Evolutionary conservation across 2,113 vertebrate species (phyloP).

Genomic region (Pomatorhinus ruficollis): DNA sequence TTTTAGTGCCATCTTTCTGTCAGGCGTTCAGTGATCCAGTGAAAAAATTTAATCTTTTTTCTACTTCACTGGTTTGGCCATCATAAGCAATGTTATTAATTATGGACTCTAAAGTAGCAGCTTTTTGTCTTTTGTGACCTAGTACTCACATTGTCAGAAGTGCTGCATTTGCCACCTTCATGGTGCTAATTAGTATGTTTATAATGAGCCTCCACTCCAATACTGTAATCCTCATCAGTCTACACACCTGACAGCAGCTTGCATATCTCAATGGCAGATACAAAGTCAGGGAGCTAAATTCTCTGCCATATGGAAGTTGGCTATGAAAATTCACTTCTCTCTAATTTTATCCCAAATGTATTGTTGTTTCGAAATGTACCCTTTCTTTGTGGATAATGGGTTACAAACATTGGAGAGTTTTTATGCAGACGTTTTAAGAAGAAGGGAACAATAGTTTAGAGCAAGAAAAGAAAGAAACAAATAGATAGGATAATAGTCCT

Average conservation of each 20-base stretch:
- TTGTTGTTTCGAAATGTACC: not conserved
- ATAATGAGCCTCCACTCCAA: not conserved
- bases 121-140: not conserved
- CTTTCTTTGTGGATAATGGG: not conserved
- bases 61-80: slow-evolving; percentile 8
- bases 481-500: not conserved
- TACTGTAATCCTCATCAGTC: not conserved
- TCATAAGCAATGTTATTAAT: slow-evolving; percentile 15
- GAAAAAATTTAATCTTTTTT: slow-evolving; percentile 48
- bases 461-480: not conserved
- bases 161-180: slow-evolving; percentile 9
- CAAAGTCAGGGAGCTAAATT: not conserved
- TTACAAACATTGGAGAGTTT: not conserved
- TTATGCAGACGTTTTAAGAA: not conserved
- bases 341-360: not conserved
- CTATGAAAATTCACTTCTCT: not conserved
- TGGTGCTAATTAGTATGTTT: slow-evolving; percentile 22
- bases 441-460: not conserved
- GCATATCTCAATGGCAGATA: not conserved
- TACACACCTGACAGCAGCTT: not conserved
- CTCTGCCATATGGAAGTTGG: not conserved
- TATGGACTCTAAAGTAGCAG: not conserved
- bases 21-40: slow-evolving; percentile 4
- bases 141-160: not conserved
- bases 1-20: slow-evolving; percentile 30